Evolutionary conservation across 1,140 invertebrate species (phyloP).

Genomic region (Saccostrea echinata): DNA sequence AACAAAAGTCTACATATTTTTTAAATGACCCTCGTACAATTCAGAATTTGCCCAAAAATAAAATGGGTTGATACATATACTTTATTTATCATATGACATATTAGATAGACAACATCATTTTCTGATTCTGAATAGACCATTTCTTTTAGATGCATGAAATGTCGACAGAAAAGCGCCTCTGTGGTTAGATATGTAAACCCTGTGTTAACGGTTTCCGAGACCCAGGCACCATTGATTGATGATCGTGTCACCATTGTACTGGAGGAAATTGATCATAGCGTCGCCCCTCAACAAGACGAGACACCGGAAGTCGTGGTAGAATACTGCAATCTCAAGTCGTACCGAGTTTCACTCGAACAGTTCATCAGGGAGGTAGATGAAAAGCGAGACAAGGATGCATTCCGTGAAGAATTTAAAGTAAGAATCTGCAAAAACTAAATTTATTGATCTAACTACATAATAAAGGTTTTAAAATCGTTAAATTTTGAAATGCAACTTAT

Average conservation of each 20-base stretch:
- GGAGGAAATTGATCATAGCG: conserved; percentile 9
- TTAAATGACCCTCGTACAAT: too few species aligned
- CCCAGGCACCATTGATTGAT: neutral
- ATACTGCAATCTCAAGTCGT: conserved; percentile 16
- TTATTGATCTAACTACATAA: neutral
- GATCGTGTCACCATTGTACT: conserved; percentile 21
- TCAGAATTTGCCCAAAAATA: too few species aligned
- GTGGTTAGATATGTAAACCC: neutral
- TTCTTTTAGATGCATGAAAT: neutral
- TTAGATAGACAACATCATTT: too few species aligned
- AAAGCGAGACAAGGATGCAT: neutral
- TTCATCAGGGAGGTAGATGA: conserved; percentile 8
- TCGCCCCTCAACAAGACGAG: neutral
- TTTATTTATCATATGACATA: too few species aligned
- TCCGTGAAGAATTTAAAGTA: conserved; percentile 20
- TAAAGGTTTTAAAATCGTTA: neutral
- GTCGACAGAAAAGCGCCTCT: neutral
- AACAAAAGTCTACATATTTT: too few species aligned
- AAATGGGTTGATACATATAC: too few species aligned
- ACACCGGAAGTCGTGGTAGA: conserved; percentile 10
- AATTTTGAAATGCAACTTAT: neutral
- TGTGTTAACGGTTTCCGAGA: neutral
- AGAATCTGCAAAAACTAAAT: neutral
- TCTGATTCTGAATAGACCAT: neutral
- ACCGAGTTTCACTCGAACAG: neutral